phyloP scores from a whole-genome alignment of 2,888 invertebrate species.

The Calameuta filiformis region DNA sequence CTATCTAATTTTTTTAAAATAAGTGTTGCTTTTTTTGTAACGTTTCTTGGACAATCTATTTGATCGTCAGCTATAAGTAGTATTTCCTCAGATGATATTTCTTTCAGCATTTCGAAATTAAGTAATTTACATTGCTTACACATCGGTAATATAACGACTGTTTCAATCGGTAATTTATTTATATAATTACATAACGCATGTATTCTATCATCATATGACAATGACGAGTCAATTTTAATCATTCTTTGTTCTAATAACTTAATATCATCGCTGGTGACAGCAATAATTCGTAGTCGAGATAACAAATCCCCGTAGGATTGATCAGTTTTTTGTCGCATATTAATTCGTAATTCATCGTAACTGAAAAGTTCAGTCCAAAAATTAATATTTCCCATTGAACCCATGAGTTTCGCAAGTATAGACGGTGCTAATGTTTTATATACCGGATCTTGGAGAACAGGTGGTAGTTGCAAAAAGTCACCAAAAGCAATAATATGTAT shows the following conservation, averaged over 20 bases:
- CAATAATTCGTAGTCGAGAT: constrained; percentile 14
- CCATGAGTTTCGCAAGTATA: neutral
- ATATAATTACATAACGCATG: constrained; percentile 18
- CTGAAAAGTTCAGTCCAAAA: constrained; percentile 36
- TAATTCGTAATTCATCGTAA: constrained; percentile 39
- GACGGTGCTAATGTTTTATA: too few relatives aligned
- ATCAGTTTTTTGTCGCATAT: constrained; percentile 33
- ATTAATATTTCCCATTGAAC: constrained; percentile 32
- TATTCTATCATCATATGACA: too few relatives aligned
- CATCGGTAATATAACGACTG: constrained; percentile 47
- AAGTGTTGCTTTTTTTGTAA: too few relatives aligned
- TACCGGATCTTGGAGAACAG: too few relatives aligned
- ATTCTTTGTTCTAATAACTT: too few relatives aligned
- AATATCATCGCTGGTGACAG: constrained; percentile 10
- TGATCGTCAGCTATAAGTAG: too few relatives aligned
- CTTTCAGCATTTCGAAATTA: constrained; percentile 44
- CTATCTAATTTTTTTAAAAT: too few relatives aligned
- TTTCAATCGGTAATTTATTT: constrained; percentile 33
- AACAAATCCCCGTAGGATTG: constrained; percentile 29
- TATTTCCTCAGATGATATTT: constrained; percentile 30
- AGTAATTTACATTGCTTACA: constrained; percentile 37
- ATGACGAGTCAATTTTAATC: too few relatives aligned
- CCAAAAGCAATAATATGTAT: constrained; percentile 40
- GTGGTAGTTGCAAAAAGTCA: constrained; percentile 39
- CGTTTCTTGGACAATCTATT: too few relatives aligned